A percentile compares a stretch with the other conserved stretches of the same genome.
phyloP scores from a whole-genome alignment of 2,113 vertebrate genomes.

The Gopherus evgoodei region DNA sequence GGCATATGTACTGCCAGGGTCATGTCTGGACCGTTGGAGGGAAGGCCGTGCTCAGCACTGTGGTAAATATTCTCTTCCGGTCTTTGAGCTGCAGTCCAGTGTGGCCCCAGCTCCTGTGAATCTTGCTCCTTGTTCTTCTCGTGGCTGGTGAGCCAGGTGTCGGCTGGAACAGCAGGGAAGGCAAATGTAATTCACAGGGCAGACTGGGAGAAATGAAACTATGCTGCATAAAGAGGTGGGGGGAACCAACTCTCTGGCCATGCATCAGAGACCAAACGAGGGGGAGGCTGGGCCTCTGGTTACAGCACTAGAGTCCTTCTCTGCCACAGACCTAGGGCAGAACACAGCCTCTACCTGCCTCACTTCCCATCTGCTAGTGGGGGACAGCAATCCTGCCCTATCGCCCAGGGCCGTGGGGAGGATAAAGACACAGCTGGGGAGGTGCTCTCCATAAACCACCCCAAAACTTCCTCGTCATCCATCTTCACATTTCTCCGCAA shows the following conservation, averaged over 20 bases:
- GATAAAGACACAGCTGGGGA: not conserved
- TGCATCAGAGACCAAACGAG: not conserved
- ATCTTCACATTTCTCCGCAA: not conserved
- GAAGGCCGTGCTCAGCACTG: slow-evolving; percentile 45
- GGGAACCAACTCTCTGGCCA: not conserved
- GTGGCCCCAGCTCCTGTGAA: not conserved
- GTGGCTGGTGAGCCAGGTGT: not conserved
- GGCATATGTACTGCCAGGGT: rapidly evolving
- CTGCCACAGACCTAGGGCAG: not conserved
- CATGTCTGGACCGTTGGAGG: slow-evolving; percentile 39
- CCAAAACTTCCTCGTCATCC: not conserved
- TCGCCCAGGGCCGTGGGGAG: not conserved
- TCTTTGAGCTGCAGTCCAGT: not conserved
- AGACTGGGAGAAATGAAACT: not conserved
- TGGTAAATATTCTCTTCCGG: slow-evolving; percentile 41
- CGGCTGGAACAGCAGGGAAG: not conserved
- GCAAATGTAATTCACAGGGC: not conserved
- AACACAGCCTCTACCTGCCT: not conserved
- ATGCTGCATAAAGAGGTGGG: not conserved
- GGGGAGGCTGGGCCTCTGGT: not conserved
- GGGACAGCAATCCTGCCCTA: not conserved
- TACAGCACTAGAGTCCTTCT: not conserved
- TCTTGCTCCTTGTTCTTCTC: not conserved
- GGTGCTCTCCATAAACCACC: not conserved
- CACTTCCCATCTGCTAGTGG: not conserved